These are phyloP conservation scores for Cremastinae sp. DNA, from an alignment of 2,888 invertebrate species.

Conservation along the genomic window DNA sequence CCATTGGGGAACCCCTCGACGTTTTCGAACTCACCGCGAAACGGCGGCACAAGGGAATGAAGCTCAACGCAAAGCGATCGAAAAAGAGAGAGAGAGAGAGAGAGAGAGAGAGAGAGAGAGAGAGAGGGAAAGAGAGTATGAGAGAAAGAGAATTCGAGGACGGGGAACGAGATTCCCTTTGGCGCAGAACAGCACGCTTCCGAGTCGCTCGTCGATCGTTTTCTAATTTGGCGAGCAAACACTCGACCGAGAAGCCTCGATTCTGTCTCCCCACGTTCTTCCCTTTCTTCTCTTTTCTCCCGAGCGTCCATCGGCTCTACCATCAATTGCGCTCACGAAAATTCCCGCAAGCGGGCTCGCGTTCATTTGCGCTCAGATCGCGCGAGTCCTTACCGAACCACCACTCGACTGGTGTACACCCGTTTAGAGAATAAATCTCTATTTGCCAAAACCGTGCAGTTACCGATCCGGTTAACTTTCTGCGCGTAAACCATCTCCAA, in stretches of 20 bases:
- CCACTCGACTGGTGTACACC: background rate
- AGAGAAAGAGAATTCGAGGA: no score
- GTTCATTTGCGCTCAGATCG: constrained; percentile 4
- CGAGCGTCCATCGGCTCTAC: constrained; percentile 53
- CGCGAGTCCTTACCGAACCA: background rate
- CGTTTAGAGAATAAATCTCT: constrained; percentile 8
- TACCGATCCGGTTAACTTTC: no score
- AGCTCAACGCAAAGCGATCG: constrained; percentile 7
- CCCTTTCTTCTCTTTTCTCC: constrained; percentile 33
- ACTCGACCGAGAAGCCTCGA: constrained; percentile 66
- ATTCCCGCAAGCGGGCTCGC: constrained; percentile 43
- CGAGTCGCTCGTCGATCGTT: constrained; percentile 77
- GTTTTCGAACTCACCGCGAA: constrained; percentile 51
- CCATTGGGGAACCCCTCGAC: constrained; percentile 38
- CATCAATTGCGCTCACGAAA: constrained; percentile 42
- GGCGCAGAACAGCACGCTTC: constrained; percentile 66
- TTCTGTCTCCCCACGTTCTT: constrained; percentile 18
- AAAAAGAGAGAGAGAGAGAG: background rate
- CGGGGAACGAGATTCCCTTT: constrained; percentile 67
- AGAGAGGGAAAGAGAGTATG: no score
- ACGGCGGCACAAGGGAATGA: constrained; percentile 42
- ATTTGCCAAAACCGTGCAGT: constrained; percentile 18
- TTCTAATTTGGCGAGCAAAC: constrained; percentile 79
- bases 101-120: no score
- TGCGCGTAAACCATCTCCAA: background rate